Conservation (phyloP, 92 coral and sea anemone species). For the Porites lobata region DNA sequence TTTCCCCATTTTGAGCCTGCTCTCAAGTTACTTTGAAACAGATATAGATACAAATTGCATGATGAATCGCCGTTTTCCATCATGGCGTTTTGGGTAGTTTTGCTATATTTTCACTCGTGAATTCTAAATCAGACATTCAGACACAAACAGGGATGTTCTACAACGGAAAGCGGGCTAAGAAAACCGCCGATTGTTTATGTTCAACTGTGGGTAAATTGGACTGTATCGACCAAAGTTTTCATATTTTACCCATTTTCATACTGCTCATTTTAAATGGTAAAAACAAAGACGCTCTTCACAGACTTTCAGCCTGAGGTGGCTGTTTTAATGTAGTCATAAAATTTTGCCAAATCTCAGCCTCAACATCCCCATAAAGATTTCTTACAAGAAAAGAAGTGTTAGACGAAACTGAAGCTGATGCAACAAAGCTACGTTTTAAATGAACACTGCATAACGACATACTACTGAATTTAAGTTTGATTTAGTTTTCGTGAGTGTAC, state of each 20-base stretch:
- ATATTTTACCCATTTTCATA: too few relatives aligned
- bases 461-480: neutral
- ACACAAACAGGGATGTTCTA: too few relatives aligned
- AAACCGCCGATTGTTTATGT: too few relatives aligned
- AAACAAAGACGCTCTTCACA: neutral
- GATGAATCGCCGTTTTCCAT: neutral
- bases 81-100: too few relatives aligned
- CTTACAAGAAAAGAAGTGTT: neutral
- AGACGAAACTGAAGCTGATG: neutral
- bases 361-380: conserved; percentile 1
- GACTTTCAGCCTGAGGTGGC: conserved; percentile 12
- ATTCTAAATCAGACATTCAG: too few relatives aligned
- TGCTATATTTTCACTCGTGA: too few relatives aligned
- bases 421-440: neutral
- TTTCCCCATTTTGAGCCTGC: conserved; percentile 3
- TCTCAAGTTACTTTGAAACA: neutral
- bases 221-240: too few relatives aligned
- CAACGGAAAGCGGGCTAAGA: too few relatives aligned
- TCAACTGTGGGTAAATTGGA: too few relatives aligned
- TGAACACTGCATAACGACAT: neutral
- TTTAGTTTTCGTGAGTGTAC: conserved; percentile 5
- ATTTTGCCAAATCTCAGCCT: neutral
- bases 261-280: too few relatives aligned
- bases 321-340: conserved; percentile 9
- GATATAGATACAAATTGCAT: neutral